These are phyloP conservation scores for Rhombomys opimus DNA, from an alignment of 2,113 vertebrate genomes.

Conservation along the genomic window DNA sequence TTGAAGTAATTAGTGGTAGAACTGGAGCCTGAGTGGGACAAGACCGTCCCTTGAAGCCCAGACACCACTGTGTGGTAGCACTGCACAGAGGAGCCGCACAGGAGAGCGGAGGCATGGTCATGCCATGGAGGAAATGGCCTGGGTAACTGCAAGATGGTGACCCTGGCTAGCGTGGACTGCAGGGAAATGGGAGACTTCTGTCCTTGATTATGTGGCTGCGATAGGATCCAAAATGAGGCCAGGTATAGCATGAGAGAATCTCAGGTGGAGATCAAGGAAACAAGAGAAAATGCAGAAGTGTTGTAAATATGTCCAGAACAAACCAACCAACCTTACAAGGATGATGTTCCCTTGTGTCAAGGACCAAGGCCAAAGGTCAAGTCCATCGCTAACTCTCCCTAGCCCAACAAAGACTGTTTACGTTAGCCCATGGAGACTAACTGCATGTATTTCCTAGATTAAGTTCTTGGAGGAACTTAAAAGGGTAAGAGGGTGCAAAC, in stretches of 20 bases:
- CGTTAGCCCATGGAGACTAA: neutral
- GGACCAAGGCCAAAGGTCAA: neutral
- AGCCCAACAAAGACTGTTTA: neutral
- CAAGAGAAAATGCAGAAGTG: neutral
- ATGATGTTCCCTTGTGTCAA: constrained; percentile 8
- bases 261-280: neutral
- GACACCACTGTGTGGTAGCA: neutral
- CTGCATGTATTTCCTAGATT: neutral
- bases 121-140: neutral
- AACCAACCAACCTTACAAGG: neutral
- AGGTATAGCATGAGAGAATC: neutral
- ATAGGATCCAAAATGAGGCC: neutral
- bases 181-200: neutral
- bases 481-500: neutral
- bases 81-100: neutral
- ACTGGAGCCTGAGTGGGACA: neutral
- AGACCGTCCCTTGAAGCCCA: neutral
- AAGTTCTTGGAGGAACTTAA: neutral
- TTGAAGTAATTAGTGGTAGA: neutral
- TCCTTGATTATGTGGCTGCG: constrained; percentile 21
- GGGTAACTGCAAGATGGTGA: neutral
- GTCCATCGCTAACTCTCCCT: neutral
- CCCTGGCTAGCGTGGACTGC: neutral
- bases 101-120: neutral
- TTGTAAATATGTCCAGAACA: neutral